Evolutionary conservation across 2,113 vertebrate genomes (phyloP).

Genomic region (Macquaria australasica): DNA sequence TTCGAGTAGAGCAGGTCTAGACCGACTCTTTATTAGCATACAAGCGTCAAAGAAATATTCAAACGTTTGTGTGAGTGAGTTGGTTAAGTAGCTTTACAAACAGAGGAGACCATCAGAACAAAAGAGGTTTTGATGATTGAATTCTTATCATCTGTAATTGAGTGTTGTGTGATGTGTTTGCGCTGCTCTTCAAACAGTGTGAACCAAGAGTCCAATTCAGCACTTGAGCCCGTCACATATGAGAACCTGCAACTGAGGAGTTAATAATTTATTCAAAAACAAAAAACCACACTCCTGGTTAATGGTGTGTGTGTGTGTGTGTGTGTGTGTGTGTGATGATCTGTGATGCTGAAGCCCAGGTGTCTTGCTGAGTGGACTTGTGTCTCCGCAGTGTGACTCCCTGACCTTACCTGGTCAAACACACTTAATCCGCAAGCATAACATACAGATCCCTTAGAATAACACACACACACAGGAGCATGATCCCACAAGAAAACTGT

Average conservation of each 20-base stretch:
- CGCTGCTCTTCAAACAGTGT: constrained; percentile 67
- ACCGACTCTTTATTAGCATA: no score
- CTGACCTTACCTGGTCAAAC: constrained; percentile 72
- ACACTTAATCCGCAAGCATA: constrained; percentile 67
- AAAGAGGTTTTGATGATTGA: constrained; percentile 58
- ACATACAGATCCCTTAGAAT: constrained; percentile 58
- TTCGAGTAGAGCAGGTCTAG: no score
- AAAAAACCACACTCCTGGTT: constrained; percentile 47
- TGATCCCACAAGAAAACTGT: background rate
- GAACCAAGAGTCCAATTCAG: constrained; percentile 59
- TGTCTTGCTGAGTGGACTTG: constrained; percentile 39
- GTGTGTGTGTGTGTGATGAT: constrained; percentile 20
- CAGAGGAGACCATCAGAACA: constrained; percentile 22
- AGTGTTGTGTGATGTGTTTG: constrained; percentile 68
- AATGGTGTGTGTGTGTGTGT: constrained; percentile 40
- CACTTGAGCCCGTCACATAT: constrained; percentile 41
- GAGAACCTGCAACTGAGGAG: constrained; percentile 66
- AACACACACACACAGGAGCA: constrained; percentile 16
- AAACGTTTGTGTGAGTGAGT: constrained; percentile 16
- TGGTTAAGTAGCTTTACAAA: constrained; percentile 51
- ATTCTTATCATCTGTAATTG: constrained; percentile 66
- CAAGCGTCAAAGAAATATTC: constrained; percentile 34
- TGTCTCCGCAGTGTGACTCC: constrained; percentile 52
- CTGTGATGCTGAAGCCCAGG: constrained; percentile 54
- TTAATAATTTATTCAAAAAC: constrained; percentile 79